Percentiles rank a stretch among this genome's conserved stretches.
These are phyloP conservation scores for Lepidonotus clava DNA, from an alignment of 2,888 invertebrate species.

Conservation along the genomic window DNA sequence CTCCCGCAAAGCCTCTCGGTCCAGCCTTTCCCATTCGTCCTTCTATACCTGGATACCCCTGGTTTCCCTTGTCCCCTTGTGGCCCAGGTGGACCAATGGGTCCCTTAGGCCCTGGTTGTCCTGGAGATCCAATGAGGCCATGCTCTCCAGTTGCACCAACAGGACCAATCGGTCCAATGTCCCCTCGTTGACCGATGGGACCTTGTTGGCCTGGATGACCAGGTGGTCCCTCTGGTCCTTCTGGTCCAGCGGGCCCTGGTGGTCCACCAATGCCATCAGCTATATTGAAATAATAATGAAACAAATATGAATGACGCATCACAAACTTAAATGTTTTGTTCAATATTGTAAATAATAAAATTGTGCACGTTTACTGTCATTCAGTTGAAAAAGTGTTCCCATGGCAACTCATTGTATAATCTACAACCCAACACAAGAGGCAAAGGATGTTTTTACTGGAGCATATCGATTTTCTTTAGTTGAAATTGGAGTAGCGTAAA, in stretches of 20 bases:
- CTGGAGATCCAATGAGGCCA: not conserved
- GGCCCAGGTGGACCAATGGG: not conserved
- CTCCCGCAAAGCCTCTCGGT: too few relatives aligned
- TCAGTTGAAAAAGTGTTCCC: too few relatives aligned
- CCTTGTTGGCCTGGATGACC: constrained; percentile 41
- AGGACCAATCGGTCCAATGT: not conserved
- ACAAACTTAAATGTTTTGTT: too few relatives aligned
- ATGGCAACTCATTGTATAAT: too few relatives aligned
- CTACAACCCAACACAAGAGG: too few relatives aligned
- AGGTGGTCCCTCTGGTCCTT: constrained; percentile 34
- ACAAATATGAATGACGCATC: too few relatives aligned
- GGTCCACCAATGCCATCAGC: constrained; percentile 29
- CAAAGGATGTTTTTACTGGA: too few relatives aligned
- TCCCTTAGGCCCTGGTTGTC: not conserved
- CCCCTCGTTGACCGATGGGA: not conserved
- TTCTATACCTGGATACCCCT: not conserved
- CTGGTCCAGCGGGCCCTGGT: constrained; percentile 29
- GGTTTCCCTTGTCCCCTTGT: not conserved
- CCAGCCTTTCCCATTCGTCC: not conserved
- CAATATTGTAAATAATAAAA: too few relatives aligned
- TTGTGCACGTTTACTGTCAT: too few relatives aligned
- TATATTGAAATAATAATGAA: too few relatives aligned
- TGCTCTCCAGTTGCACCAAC: not conserved
- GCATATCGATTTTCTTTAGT: too few relatives aligned
- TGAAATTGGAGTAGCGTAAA: too few relatives aligned